Conservation (phyloP, 2,888 invertebrate species). For the Priocnemis perturbator region DNA sequence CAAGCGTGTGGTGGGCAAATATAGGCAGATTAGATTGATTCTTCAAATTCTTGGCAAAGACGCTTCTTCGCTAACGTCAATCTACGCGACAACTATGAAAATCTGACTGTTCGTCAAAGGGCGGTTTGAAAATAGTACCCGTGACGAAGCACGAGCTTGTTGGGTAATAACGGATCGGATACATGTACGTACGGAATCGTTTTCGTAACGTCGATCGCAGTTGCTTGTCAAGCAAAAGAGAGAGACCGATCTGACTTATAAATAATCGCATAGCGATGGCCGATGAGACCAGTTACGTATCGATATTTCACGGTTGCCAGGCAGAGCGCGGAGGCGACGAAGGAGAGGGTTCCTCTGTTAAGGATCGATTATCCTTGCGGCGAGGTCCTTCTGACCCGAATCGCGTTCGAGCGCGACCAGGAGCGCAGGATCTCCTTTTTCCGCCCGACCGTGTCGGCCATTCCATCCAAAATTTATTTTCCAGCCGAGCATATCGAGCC, state of each 20-base stretch:
- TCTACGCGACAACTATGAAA: too few species aligned
- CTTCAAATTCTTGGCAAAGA: too few species aligned
- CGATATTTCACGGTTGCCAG: constrained; percentile 57
- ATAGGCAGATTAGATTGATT: too few species aligned
- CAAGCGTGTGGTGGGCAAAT: too few species aligned
- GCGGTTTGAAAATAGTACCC: too few species aligned
- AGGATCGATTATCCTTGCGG: constrained; percentile 56
- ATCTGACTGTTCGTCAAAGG: too few species aligned
- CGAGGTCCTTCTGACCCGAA: constrained; percentile 39
- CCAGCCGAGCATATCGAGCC: background rate
- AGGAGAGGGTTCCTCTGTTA: constrained; percentile 29
- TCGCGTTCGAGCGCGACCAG: constrained; percentile 15
- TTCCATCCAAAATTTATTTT: background rate
- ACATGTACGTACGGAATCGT: too few species aligned
- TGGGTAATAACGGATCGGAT: too few species aligned
- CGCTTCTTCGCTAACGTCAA: too few species aligned
- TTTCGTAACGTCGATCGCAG: too few species aligned
- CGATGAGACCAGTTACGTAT: constrained; percentile 53
- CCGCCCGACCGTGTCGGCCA: too few species aligned
- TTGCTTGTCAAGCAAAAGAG: background rate
- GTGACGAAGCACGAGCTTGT: too few species aligned
- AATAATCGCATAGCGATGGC: constrained; percentile 48
- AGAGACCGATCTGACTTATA: constrained; percentile 36
- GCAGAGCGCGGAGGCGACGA: constrained; percentile 49
- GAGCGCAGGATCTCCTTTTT: background rate